Evolutionary conservation across 2,113 vertebrate genomes (phyloP), one percentile per base, ranked within the genome.

Genomic region (Sisor rabdophorus): DNA sequence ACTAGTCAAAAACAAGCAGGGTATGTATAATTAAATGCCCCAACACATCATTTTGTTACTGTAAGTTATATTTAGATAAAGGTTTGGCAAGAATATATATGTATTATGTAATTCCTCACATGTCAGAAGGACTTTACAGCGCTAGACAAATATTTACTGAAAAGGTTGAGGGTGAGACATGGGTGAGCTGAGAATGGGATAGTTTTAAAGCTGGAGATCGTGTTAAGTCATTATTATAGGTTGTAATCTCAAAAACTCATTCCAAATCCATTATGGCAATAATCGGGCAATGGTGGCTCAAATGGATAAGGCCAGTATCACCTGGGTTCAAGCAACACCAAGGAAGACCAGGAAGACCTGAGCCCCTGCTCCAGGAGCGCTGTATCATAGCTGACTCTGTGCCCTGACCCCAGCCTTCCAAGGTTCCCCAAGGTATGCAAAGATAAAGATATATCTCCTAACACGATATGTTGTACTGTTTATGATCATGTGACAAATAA

Each of bases 111-210:
- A 44, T 65, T 65, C 61, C 11, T 36, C 36, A 22, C 32, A 32
- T 44, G 63, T 65, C 63, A 65, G 36, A 22, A 65, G n/a, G 36
- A 65, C n/a, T 24, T 65, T 24, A 65, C n/a, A 47, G 63, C n/a
- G n/a, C 36, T 22, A 22, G 63, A n/a, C 12, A 47, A 47, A 65
- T 65, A 16, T 22, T 64, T 64, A 64, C 11, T 7, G 16, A 36
- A 32, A 20, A 19, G 28, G 28, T 32, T 36, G 15, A 4, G 30
- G 17, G 28, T 61, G 59, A 61, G 60, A 63, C 30, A 20, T 63
- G 20, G 10, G 17, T 19, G 17, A 44, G 36, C 11, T n/a, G 32
- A 16, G 61, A 64, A 11, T 22, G 36, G 61, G 8, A 44, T 22
- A 22, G 20, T 22, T 64, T 15, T 22, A 64, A 12, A 47, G 13